These are phyloP conservation scores for Sinocyclocheilus anophthalmus DNA, from an alignment of 2,113 vertebrate species.

Conservation along the genomic window DNA sequence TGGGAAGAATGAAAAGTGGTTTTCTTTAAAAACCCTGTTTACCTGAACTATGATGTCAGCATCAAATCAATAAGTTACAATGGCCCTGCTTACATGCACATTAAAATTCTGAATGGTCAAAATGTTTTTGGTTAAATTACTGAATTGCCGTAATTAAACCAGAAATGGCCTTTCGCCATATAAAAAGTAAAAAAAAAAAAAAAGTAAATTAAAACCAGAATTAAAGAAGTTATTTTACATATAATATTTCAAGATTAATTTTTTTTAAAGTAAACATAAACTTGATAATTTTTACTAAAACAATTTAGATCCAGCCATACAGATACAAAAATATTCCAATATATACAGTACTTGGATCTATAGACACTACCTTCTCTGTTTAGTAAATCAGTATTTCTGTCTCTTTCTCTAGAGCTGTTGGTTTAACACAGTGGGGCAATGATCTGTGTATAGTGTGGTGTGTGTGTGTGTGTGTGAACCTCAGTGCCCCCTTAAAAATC, in stretches of 20 bases:
- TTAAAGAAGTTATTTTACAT: neutral
- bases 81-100: neutral
- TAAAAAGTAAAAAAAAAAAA: neutral
- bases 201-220: neutral
- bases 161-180: neutral
- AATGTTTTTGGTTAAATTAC: neutral
- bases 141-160: neutral
- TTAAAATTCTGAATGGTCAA: neutral
- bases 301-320: neutral
- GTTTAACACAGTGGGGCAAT: conserved; percentile 26
- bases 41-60: neutral
- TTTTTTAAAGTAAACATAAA: too few species aligned
- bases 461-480: conserved; percentile 34
- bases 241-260: neutral
- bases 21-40: neutral
- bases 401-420: conserved; percentile 5
- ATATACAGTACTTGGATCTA: neutral
- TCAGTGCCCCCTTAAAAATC: conserved; percentile 64
- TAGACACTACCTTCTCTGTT: neutral
- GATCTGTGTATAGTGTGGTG: neutral
- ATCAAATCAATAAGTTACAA: neutral
- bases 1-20: neutral
- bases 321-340: too few species aligned
- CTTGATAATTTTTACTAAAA: neutral
- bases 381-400: neutral